A percentile compares a stretch with the other conserved stretches of the same genome.
phyloP scores from a whole-genome alignment of 2,888 invertebrate species.

The Andrena trimmerana region DNA sequence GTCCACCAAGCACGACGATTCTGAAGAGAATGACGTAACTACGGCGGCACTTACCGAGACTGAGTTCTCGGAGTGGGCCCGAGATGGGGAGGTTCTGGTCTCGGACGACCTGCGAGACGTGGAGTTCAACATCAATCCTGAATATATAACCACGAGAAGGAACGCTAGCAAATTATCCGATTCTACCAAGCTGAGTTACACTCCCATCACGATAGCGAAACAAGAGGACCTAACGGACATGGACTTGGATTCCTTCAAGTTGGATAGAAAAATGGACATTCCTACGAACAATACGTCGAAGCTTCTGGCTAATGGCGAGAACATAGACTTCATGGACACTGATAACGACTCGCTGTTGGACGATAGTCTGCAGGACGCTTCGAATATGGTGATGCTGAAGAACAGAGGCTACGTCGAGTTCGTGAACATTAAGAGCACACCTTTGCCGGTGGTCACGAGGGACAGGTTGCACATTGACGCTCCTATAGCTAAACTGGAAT shows the following conservation, averaged over 20 bases:
- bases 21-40: slow-evolving; percentile 89
- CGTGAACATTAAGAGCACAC: slow-evolving; percentile 85
- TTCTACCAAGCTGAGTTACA: slow-evolving; percentile 24
- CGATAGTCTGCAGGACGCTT: slow-evolving; percentile 87
- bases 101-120: slow-evolving; percentile 91
- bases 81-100: slow-evolving; percentile 89
- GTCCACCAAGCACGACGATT: slow-evolving; percentile 86
- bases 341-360: slow-evolving; percentile 92
- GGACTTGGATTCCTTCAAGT: slow-evolving; percentile 82
- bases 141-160: slow-evolving; percentile 80
- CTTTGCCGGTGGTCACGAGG: neutral
- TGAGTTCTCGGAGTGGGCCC: slow-evolving; percentile 95
- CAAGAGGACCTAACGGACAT: slow-evolving; percentile 83
- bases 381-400: slow-evolving; percentile 86
- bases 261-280: slow-evolving; percentile 56
- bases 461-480: slow-evolving; percentile 66
- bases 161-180: slow-evolving; percentile 46
- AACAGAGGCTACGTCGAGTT: slow-evolving; percentile 90
- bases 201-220: slow-evolving; percentile 75
- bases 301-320: slow-evolving; percentile 88
- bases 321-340: slow-evolving; percentile 95
- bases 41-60: slow-evolving; percentile 93
- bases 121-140: slow-evolving; percentile 87
- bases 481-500: slow-evolving; percentile 80
- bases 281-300: slow-evolving; percentile 80